Percentiles rank a stretch among this genome's conserved stretches.
phyloP scores from a whole-genome alignment of 2,888 invertebrate species.

The Carcina quercana region DNA sequence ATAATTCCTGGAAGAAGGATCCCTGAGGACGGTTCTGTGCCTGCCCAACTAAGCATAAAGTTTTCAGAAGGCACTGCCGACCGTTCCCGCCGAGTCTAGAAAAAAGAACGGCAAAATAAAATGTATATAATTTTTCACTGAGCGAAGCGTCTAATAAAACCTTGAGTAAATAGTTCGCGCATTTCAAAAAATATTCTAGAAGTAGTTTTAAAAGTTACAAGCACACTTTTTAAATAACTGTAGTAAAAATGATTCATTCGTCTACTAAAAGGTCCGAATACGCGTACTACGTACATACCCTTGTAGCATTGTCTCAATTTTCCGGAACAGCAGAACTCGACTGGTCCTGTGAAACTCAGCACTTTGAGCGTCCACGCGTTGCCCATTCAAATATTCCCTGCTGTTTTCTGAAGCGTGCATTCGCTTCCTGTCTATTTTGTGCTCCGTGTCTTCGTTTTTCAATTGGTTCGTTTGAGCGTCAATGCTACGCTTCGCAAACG shows the following conservation, averaged over 20 bases:
- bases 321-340: conserved; percentile 76
- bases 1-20: conserved; percentile 77
- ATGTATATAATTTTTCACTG: too few species aligned
- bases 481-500: conserved; percentile 65
- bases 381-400: conserved; percentile 50
- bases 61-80: conserved; percentile 76
- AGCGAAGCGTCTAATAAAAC: too few species aligned
- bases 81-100: conserved; percentile 61
- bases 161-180: too few species aligned
- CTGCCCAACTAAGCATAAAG: conserved; percentile 77
- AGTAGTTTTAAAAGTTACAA: too few species aligned
- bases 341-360: conserved; percentile 77
- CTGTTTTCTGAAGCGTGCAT: conserved; percentile 57
- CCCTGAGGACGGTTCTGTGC: conserved; percentile 60
- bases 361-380: conserved; percentile 33
- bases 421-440: conserved; percentile 55
- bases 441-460: conserved; percentile 35
- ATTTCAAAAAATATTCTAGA: too few species aligned
- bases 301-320: conserved; percentile 77
- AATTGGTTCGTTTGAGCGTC: conserved; percentile 23
- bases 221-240: too few species aligned
- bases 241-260: too few species aligned
- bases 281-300: conserved; percentile 63
- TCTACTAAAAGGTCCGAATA: too few species aligned
- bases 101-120: too few species aligned